phyloP scores from a whole-genome alignment of 2,888 invertebrate species.

The Choristoneura rosaceana region DNA sequence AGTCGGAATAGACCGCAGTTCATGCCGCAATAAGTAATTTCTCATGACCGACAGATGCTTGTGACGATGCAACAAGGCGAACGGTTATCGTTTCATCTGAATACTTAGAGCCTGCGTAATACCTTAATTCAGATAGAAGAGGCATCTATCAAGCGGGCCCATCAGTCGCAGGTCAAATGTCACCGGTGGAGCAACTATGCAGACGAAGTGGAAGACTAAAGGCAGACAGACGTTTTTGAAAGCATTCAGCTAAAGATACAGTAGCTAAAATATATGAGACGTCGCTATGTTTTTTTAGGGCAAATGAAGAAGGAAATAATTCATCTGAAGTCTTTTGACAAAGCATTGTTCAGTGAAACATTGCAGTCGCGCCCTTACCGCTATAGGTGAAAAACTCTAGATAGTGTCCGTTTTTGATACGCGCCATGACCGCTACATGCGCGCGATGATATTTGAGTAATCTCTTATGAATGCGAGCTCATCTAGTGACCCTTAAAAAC shows the following conservation, averaged over 20 bases:
- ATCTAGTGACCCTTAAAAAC: too few relatives aligned
- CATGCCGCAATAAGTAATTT: not conserved
- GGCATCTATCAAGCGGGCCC: slow-evolving; percentile 13
- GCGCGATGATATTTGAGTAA: too few relatives aligned
- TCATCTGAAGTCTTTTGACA: too few relatives aligned
- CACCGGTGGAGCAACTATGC: not conserved
- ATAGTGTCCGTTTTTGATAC: too few relatives aligned
- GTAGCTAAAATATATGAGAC: not conserved
- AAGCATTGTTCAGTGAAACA: too few relatives aligned
- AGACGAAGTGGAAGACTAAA: slow-evolving; percentile 10
- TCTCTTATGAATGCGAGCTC: too few relatives aligned
- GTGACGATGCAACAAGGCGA: not conserved
- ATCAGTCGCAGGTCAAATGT: slow-evolving; percentile 30
- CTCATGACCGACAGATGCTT: not conserved
- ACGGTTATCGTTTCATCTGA: slow-evolving; percentile 24
- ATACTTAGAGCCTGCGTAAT: slow-evolving; percentile 14
- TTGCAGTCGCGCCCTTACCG: too few relatives aligned
- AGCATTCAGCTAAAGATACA: not conserved
- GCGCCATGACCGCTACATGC: too few relatives aligned
- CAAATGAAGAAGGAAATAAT: too few relatives aligned
- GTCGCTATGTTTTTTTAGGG: too few relatives aligned
- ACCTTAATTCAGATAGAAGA: slow-evolving; percentile 16
- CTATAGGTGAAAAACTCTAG: too few relatives aligned
- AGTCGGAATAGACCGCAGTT: too few relatives aligned
- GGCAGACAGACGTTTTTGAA: not conserved